Conservation (phyloP, 2,113 vertebrate genomes). For the Atherinomorus stipes region DNA sequence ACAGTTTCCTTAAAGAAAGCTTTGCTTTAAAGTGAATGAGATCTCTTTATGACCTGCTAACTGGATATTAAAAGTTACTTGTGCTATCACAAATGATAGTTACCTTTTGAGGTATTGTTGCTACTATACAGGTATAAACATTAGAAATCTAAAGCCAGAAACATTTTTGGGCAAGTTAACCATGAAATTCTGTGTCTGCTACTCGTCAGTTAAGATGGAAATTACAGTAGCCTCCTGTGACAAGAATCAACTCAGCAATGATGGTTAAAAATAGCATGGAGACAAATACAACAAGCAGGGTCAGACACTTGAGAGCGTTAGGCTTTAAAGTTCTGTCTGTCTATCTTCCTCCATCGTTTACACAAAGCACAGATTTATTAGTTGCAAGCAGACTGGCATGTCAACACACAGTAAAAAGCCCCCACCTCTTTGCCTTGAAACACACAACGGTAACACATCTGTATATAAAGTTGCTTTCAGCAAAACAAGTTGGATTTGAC, state of each 20-base stretch:
- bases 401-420: slow-evolving; percentile 49
- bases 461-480: too few relatives aligned
- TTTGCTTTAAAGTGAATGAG: not conserved
- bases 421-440: slow-evolving; percentile 53
- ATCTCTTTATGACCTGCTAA: not conserved
- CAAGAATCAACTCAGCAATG: slow-evolving; percentile 17
- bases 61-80: not conserved
- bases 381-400: slow-evolving; percentile 53
- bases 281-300: slow-evolving; percentile 29
- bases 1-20: not conserved
- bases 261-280: slow-evolving; percentile 10
- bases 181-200: slow-evolving; percentile 3
- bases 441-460: slow-evolving; percentile 51
- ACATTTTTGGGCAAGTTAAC: not conserved
- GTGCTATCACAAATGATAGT: too few relatives aligned
- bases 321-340: slow-evolving; percentile 38
- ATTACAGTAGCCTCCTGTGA: slow-evolving; percentile 19
- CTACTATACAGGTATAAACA: too few relatives aligned
- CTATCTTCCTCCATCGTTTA: slow-evolving; percentile 53
- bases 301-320: slow-evolving; percentile 22
- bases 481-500: too few relatives aligned
- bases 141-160: not conserved
- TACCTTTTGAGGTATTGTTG: not conserved
- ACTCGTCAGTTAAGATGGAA: slow-evolving; percentile 5
- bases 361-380: slow-evolving; percentile 35